Evolutionary conservation across 2,113 vertebrate genomes (phyloP), one percentile per base, ranked within the genome.

Genomic region (Cyprinodon tularosa): DNA sequence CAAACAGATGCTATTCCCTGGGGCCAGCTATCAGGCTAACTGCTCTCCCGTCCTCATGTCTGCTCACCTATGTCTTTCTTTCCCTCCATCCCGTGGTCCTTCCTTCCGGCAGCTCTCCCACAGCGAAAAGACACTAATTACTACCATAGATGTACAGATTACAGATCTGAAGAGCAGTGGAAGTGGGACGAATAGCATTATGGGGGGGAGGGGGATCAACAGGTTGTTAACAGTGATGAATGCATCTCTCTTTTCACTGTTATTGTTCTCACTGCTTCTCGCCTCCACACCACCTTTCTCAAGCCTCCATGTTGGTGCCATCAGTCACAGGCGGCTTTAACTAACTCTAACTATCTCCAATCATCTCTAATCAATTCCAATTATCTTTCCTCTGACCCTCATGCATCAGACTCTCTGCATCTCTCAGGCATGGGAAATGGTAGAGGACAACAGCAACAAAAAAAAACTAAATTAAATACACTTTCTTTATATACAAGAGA

Each of bases 1-100:
- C 78, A 91, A 93, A 90, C 93, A 94, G 94, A 94, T 94, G 94
- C 88, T 77, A 17, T 73, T 84, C 85, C 91, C 91, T 53, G 77
- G 88, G 93, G 88, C 77, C 80, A 80, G 76, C 80, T 78, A 89
- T 90, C 86, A 88, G 60, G 76, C 82, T 74, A 85, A 86, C 84
- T 84, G 68, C 80, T 84, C 69, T 82, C 59, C 78, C 78, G 78
- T 82, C 78, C 76, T 78, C 73, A 42, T 75, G 73, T 80, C 63
- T 4, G 65, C 79, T 88, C 89, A 89, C 89, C 87, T 91, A 83
- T 83, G 44, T 59, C 67, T 72, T 74, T 70, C 71, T 53, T 63
- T 74, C 47, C 73, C 81, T 71, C 71, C 80, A 72, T 83, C 78
- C 81, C 72, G 66, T 69, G 37, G 65, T 83, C 78, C 88, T 84